Percentiles rank a stretch among this genome's conserved stretches.
Conservation (phyloP, 2,113 vertebrate genomes). For the Ceuthmochares aereus region DNA sequence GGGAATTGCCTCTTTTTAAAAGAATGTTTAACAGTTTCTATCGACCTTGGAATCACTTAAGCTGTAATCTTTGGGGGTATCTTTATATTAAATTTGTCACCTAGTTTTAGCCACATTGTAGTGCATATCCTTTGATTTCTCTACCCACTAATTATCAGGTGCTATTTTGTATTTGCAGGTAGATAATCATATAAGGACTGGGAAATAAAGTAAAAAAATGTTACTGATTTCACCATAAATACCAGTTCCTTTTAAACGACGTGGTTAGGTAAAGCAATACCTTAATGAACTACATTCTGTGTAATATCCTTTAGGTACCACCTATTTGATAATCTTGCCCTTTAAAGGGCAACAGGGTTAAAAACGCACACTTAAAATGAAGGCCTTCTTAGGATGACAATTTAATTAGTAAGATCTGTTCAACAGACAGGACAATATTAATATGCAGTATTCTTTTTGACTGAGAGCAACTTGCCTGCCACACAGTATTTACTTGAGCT, state of each 20-base stretch:
- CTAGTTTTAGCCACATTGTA: neutral
- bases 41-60: neutral
- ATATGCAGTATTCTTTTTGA: neutral
- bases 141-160: neutral
- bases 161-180: neutral
- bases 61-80: neutral
- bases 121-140: neutral
- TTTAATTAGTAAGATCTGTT: neutral
- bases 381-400: constrained; percentile 1
- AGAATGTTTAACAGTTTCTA: constrained; percentile 17
- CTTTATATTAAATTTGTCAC: neutral
- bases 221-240: constrained; percentile 5
- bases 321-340: neutral
- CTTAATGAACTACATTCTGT: constrained; percentile 6
- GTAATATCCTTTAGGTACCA: neutral
- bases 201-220: neutral
- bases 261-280: neutral
- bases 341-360: neutral
- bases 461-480: neutral
- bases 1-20: constrained; percentile 25
- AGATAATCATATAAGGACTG: neutral
- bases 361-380: neutral
- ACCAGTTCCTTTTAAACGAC: constrained; percentile 4
- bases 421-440: neutral
- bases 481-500: neutral